These are phyloP conservation scores for Vidua chalybeata DNA, from an alignment of 2,113 vertebrate genomes.

Conservation along the genomic window DNA sequence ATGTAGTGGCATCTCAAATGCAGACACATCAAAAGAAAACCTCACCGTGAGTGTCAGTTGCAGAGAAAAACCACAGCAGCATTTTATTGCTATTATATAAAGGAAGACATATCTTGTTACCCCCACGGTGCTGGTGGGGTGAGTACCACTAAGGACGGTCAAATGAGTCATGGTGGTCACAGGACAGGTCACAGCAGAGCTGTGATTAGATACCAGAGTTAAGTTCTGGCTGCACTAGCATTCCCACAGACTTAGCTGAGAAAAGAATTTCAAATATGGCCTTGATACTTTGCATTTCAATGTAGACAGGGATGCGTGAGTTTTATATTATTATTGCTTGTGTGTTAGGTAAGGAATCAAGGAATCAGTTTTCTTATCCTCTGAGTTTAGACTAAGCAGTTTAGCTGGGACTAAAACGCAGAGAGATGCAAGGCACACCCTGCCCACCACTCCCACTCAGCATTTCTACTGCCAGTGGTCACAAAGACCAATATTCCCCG, in stretches of 20 bases:
- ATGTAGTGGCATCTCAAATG: background rate
- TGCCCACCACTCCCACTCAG: background rate
- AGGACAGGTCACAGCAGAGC: background rate
- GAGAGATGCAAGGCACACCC: background rate
- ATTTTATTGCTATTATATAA: background rate
- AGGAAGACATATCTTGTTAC: rapidly evolving
- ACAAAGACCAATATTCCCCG: background rate
- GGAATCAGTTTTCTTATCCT: background rate
- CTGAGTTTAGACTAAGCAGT: background rate
- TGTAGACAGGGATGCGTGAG: rapidly evolving
- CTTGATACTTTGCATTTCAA: background rate
- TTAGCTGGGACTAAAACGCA: background rate
- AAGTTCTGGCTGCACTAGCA: background rate
- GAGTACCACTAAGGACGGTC: rapidly evolving
- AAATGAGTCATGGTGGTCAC: background rate
- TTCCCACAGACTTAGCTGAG: background rate
- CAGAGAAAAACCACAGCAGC: background rate
- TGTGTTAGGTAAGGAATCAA: background rate
- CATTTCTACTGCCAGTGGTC: background rate
- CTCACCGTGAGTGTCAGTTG: rapidly evolving
- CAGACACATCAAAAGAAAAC: background rate
- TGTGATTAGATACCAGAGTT: background rate
- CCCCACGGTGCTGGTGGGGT: rapidly evolving
- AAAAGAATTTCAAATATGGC: background rate
- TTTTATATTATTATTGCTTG: background rate